A percentile compares a stretch with the other conserved stretches of the same genome.
Conservation (phyloP, 2,888 invertebrate species). For the Lissocephala sabroskyi region DNA sequence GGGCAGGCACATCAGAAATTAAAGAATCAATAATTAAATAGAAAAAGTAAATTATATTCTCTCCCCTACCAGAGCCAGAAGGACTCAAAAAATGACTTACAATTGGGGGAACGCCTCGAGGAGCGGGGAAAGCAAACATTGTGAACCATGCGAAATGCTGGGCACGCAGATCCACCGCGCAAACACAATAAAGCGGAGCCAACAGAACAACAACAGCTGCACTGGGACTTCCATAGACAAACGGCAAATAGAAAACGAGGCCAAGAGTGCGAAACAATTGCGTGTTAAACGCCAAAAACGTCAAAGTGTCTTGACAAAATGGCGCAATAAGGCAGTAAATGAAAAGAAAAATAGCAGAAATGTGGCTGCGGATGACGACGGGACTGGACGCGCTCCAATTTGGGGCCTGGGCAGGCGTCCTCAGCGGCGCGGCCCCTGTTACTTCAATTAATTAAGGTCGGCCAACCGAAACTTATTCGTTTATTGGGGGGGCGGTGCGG, state of each 20-base stretch:
- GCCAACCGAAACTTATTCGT: conserved; percentile 1
- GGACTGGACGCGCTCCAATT: too few species aligned
- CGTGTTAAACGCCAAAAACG: conserved; percentile 58
- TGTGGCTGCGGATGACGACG: too few species aligned
- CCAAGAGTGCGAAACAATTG: conserved; percentile 60
- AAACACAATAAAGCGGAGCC: conserved; percentile 34
- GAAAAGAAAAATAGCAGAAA: conserved; percentile 52
- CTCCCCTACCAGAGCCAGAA: background rate
- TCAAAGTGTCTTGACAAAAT: conserved; percentile 37
- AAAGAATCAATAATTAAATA: conserved; percentile 61
- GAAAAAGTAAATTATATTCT: conserved; percentile 12
- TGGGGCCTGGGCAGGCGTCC: too few species aligned
- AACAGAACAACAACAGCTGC: conserved; percentile 6
- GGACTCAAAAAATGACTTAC: background rate
- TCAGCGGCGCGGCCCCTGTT: too few species aligned
- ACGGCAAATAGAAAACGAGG: conserved; percentile 15
- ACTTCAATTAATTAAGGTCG: conserved; percentile 51
- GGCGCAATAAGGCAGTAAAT: conserved; percentile 37
- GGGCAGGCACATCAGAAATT: conserved; percentile 12
- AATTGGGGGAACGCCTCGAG: conserved; percentile 34
- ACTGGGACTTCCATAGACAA: background rate
- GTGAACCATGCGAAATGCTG: conserved; percentile 26
- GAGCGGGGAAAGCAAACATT: conserved; percentile 34
- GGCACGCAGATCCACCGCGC: conserved; percentile 3
- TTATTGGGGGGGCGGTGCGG: too few species aligned